Base-by-base conservation (phyloP, 2,888 invertebrate species). In the Meliscaeva auricollis region DNA sequence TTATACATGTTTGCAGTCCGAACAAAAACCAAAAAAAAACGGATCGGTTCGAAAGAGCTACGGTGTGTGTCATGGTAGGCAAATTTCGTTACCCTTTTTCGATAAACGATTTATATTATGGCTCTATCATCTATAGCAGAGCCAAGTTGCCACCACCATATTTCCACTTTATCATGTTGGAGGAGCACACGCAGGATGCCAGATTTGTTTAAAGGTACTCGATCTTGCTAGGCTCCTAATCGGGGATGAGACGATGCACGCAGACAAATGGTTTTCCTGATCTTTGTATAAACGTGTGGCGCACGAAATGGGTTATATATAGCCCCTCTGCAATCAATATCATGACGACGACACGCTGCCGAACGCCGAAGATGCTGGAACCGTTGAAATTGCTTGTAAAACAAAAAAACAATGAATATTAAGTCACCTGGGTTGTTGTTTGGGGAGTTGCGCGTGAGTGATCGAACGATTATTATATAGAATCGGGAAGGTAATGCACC, bases 381-480 rank as follows among this genome's bases (percentile, higher is more conserved):
- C 82, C 82, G 82, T 78, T 83, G 68, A 73, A 82, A 82, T 78
- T 48, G 60, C 82, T 73, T 73, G 77, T 78, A 26, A 26, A 26
- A 26, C 2, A 26, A 26, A 26, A 73, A 83, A 73, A 83, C 82
- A 83, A 82, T 82, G 82, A 77, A 78, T 73, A 73, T 79, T 60
- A 74, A 58, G 58, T 54, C 79, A 50, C 22, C 26, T n/a, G 20
- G 54, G 30, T 32, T 26, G 26, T 26, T 26, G 35, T 22, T 9
- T 0, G 35, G 38, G n/a, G n/a, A 52, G 60, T 32, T 64, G 64
- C 64, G 56, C 72, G 52, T 50, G 41, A 69, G 80, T 75, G 80
- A 80, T 80, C 80, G 54, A 80, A 75, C 69, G 80, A 75, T 80
- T 64, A 64, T 60, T 69, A 69, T 50, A 22, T 5, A 22, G 3